phyloP scores from a whole-genome alignment of 2,888 invertebrate species.

The Endotricha flammealis region DNA sequence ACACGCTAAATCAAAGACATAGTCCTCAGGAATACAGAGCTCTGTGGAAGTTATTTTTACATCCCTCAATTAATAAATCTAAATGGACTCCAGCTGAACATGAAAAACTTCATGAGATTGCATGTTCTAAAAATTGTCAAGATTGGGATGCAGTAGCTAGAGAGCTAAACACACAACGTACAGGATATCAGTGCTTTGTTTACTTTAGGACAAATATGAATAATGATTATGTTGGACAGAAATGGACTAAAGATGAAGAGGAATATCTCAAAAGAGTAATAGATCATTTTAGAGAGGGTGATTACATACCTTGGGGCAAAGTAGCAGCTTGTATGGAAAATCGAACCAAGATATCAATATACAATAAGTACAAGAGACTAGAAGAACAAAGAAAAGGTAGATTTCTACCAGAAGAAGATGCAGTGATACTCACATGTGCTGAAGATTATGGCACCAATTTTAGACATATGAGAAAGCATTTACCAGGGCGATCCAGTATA shows the following conservation, averaged over 20 bases:
- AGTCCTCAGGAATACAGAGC: constrained; percentile 80
- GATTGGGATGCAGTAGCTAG: constrained; percentile 83
- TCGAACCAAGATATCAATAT: constrained; percentile 81
- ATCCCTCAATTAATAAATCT: constrained; percentile 80
- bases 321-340: constrained; percentile 80
- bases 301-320: constrained; percentile 85
- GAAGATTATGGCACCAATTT: constrained; percentile 80
- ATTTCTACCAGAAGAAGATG: constrained; percentile 83
- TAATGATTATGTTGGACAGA: constrained; percentile 41
- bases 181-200: constrained; percentile 84
- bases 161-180: constrained; percentile 75
- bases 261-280: constrained; percentile 80
- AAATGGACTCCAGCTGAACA: constrained; percentile 52
- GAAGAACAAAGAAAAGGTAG: constrained; percentile 74
- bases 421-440: constrained; percentile 79
- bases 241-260: constrained; percentile 85
- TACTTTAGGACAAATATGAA: constrained; percentile 78
- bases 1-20: constrained; percentile 73
- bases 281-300: constrained; percentile 79
- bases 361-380: constrained; percentile 72
- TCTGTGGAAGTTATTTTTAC: constrained; percentile 84
- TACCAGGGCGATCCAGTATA: constrained; percentile 79
- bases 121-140: constrained; percentile 57
- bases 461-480: constrained; percentile 73
- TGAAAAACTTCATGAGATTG: constrained; percentile 37